Base-by-base conservation (phyloP, 2,888 invertebrate genomes). In the Polymixis flavicincta region DNA sequence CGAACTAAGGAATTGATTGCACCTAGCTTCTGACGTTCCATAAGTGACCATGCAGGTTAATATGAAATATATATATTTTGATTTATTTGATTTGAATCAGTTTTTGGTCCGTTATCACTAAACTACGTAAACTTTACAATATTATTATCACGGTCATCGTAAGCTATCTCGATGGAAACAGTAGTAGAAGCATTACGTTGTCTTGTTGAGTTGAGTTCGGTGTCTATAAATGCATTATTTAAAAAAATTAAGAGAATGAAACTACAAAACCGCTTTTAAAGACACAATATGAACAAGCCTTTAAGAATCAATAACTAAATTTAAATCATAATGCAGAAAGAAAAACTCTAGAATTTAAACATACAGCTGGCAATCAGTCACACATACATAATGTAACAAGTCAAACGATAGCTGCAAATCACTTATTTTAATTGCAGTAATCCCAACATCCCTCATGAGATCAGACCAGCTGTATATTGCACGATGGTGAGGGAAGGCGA, bases 391-490 rank as follows among this genome's bases (percentile, higher is more conserved):
- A 45, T 4, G 17, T 45, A 42, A n/a, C 1, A 0, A 22, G 11
- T 28, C 2, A 25, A 45, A 37, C 13, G 13, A 28, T 25, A 25
- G 22, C n/a, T 45, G 17, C 7, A 66, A 28, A 54, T n/a, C 0
- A 17, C 19, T 59, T 17, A 9, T 59, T 61, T 71, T 54, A 11
- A 19, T 84, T 85, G 9, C 86, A 96, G 96, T 2, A 96, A 96
- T 74, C 94, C 95, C 0, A 86, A 92, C 57, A 96, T 96, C 22
- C 95, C 96, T 1, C 85, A 89, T 37, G 96, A 98, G 83, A 92
- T 98, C 55, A 96, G 97, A 76, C 93, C 96, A 3, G 97, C 98
- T 0, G 98, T 98, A 0, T 98, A 98, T 91, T 98, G 98, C 90
- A 97, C 98, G 0, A 98, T 98, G 74, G 97, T 98, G 0, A 96